Evolutionary conservation across 2,888 invertebrate genomes (phyloP).

Genomic region (Phalera bucephala): DNA sequence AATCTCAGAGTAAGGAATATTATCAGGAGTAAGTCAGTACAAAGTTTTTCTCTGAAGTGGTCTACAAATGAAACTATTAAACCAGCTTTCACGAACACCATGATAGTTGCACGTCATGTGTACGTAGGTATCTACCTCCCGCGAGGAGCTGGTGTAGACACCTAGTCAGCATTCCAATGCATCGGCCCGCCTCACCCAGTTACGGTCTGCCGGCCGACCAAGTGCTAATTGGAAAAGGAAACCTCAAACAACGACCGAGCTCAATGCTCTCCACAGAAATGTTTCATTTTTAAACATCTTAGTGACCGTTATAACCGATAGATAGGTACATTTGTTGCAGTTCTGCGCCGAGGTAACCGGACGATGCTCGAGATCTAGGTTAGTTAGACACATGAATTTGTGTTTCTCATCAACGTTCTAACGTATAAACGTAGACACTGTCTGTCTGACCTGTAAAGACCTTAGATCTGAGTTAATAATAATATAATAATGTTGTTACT

Average conservation of each 20-base stretch:
- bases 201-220: conserved; percentile 74
- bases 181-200: conserved; percentile 74
- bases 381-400: conserved; percentile 22
- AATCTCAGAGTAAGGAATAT: too few species aligned
- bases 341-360: conserved; percentile 16
- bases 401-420: conserved; percentile 13
- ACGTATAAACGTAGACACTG: too few species aligned
- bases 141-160: conserved; percentile 52
- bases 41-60: too few species aligned
- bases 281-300: conserved; percentile 79
- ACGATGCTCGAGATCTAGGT: conserved; percentile 31
- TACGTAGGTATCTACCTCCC: conserved; percentile 44
- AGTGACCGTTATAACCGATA: conserved; percentile 74
- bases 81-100: conserved; percentile 24
- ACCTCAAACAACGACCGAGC: conserved; percentile 80
- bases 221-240: conserved; percentile 83
- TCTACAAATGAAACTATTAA: conserved; percentile 12
- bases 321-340: conserved; percentile 36
- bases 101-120: conserved; percentile 35
- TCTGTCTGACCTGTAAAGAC: too few species aligned
- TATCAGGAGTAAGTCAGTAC: too few species aligned
- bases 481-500: too few species aligned
- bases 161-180: conserved; percentile 65
- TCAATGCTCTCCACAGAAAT: conserved; percentile 81
- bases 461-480: too few species aligned